Evolutionary conservation across 2,888 invertebrate species (phyloP).

Genomic region (Vanessa cardui): DNA sequence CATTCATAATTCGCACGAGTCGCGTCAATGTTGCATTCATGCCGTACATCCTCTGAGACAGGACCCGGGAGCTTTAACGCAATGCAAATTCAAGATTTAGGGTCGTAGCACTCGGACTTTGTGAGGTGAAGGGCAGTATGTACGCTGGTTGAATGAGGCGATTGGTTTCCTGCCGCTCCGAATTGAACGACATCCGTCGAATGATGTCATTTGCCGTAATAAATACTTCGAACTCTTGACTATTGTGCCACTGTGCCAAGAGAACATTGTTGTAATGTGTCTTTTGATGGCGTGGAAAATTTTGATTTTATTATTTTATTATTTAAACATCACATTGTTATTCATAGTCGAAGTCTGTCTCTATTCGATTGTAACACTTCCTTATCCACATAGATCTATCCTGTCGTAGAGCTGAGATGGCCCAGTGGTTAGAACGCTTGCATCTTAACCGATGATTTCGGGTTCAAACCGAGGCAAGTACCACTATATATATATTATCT

Average conservation of each 20-base stretch:
- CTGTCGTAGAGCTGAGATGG: too few relatives aligned
- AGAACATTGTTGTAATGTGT: not conserved
- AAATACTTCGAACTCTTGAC: conserved; percentile 19
- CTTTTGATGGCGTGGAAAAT: not conserved
- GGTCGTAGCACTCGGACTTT: conserved; percentile 31
- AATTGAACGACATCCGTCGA: conserved; percentile 48
- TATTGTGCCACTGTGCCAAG: conserved; percentile 3
- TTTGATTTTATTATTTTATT: not conserved
- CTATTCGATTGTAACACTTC: too few relatives aligned
- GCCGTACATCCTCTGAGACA: conserved; percentile 18
- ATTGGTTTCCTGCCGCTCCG: conserved; percentile 45
- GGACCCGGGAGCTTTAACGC: conserved; percentile 8
- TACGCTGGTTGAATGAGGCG: conserved; percentile 46
- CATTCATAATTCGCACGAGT: not conserved
- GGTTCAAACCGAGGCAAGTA: too few relatives aligned
- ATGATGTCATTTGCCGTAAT: conserved; percentile 40
- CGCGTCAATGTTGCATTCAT: not conserved
- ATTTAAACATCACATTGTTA: too few relatives aligned
- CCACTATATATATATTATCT: too few relatives aligned
- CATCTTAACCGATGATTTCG: too few relatives aligned
- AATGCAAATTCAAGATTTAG: conserved; percentile 26
- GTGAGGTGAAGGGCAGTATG: conserved; percentile 53
- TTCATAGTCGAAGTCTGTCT: too few relatives aligned
- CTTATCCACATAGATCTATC: too few relatives aligned
- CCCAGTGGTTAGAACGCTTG: too few relatives aligned